Percentiles rank a stretch among this genome's conserved stretches.
These are phyloP conservation scores for Actenoides lindsayi DNA, from an alignment of 2,113 vertebrate genomes.

Conservation along the genomic window DNA sequence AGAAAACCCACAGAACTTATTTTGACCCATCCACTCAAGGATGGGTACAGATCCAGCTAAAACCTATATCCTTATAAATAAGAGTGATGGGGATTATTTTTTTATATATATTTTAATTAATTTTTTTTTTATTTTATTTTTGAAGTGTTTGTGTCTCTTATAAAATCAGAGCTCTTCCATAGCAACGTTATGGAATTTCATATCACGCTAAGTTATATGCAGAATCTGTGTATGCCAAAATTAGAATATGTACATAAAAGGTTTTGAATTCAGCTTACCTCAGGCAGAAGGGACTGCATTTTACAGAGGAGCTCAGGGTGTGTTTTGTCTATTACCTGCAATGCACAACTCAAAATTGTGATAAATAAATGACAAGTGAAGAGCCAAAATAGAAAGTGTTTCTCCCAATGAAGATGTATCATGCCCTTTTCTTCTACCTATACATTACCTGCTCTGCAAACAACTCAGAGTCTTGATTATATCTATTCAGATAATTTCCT, in stretches of 20 bases:
- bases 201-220: neutral
- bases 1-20: neutral
- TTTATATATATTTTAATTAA: neutral
- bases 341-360: neutral
- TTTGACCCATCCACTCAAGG: neutral
- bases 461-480: neutral
- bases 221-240: neutral
- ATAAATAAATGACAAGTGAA: neutral
- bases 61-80: neutral
- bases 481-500: neutral
- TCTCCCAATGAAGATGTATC: neutral
- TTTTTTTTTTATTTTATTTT: neutral
- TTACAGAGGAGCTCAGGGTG: neutral
- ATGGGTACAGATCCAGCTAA: neutral
- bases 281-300: neutral
- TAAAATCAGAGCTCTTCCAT: neutral
- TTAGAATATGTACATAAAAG: neutral
- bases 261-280: neutral
- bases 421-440: neutral
- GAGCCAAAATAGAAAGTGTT: neutral
- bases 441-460: neutral
- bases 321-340: neutral
- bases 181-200: conserved; percentile 7
- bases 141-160: neutral
- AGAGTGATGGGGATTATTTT: rapidly evolving